A percentile compares a stretch with the other conserved stretches of the same genome.
Evolutionary conservation across 2,113 vertebrate genomes (phyloP).

Genomic region (Gymnogyps californianus): DNA sequence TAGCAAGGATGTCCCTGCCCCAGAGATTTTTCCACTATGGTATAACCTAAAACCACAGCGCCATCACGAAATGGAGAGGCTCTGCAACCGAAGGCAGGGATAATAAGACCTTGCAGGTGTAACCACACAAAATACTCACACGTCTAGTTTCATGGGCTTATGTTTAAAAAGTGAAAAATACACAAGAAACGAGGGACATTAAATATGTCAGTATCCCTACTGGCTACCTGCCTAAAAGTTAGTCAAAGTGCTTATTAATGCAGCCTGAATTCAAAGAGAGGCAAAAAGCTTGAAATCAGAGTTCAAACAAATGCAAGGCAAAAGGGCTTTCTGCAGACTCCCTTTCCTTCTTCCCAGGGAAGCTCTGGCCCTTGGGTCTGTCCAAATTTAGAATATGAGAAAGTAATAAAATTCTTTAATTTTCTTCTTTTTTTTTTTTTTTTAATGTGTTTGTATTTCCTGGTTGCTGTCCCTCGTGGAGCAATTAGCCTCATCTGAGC

Average conservation of each 20-base stretch:
- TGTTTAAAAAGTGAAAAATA: not conserved
- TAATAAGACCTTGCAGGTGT: not conserved
- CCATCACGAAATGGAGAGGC: not conserved
- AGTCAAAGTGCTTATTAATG: not conserved
- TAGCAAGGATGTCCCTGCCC: not conserved
- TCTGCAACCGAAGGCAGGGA: not conserved
- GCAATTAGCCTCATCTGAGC: constrained; percentile 31
- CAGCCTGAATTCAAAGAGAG: not conserved
- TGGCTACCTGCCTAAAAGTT: not conserved
- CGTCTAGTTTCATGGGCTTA: not conserved
- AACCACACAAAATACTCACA: not conserved
- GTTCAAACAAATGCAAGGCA: constrained; percentile 27
- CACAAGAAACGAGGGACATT: not conserved
- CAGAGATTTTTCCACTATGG: not conserved
- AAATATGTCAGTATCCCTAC: not conserved
- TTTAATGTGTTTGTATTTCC: not conserved
- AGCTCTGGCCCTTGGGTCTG: not conserved
- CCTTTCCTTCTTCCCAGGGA: not conserved
- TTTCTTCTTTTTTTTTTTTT: not conserved
- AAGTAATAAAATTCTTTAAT: not conserved
- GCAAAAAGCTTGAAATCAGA: constrained; percentile 10
- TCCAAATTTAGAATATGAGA: not conserved
- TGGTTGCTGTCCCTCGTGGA: not conserved
- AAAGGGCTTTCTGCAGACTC: not conserved
- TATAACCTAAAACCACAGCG: not conserved